Percentiles rank a stretch among this genome's conserved stretches.
phyloP scores from a whole-genome alignment of 2,113 vertebrate genomes.

The Eulemur macaco region DNA sequence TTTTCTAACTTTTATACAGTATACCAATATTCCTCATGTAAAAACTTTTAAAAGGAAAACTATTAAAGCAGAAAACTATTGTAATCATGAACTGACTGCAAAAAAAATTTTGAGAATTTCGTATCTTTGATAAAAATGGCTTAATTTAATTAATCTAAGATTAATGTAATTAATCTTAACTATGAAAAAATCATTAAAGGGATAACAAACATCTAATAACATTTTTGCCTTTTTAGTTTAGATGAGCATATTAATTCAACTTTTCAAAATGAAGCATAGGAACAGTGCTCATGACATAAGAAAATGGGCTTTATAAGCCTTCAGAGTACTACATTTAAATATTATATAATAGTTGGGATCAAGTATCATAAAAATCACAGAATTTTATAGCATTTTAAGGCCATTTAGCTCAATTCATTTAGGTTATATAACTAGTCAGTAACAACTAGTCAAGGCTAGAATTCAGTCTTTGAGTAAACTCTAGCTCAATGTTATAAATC shows the following conservation, averaged over 20 bases:
- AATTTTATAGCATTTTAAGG: not conserved
- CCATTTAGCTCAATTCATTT: not conserved
- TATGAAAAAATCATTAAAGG: constrained; percentile 17
- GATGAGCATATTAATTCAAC: not conserved
- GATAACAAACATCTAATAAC: not conserved
- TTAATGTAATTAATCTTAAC: not conserved
- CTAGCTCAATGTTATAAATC: no score
- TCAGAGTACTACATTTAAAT: not conserved
- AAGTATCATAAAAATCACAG: constrained; percentile 3
- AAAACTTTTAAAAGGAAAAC: not conserved
- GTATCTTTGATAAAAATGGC: constrained; percentile 41
- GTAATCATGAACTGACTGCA: not conserved
- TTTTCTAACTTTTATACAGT: constrained; percentile 24
- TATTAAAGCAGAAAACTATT: not conserved
- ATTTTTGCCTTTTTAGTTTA: constrained; percentile 18
- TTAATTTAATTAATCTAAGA: not conserved
- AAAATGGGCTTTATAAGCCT: not conserved
- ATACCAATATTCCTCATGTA: not conserved
- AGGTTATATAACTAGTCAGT: not conserved
- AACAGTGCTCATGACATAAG: not conserved
- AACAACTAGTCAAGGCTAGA: not conserved
- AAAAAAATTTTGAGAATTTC: constrained; percentile 1
- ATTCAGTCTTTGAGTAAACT: not conserved
- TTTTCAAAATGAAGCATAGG: constrained; percentile 31
- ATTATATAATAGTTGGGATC: not conserved